Percentiles rank a stretch among this genome's conserved stretches.
phyloP scores from a whole-genome alignment of 1,140 invertebrate genomes.

The Aphidius gifuensis region DNA sequence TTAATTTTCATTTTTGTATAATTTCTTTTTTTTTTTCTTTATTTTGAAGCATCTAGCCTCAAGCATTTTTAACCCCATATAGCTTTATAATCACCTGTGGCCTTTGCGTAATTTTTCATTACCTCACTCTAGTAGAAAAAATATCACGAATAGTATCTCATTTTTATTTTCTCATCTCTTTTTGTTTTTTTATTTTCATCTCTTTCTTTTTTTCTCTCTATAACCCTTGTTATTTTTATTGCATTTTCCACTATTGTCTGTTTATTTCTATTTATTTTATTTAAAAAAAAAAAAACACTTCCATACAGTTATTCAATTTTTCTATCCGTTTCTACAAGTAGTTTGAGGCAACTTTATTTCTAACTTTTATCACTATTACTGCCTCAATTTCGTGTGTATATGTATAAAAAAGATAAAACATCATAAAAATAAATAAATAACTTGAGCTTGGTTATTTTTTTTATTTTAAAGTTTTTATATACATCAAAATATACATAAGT shows the following conservation, averaged over 20 bases:
- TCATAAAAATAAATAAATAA: no score
- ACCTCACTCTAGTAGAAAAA: conserved; percentile 20
- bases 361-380: no score
- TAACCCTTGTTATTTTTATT: background rate
- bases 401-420: no score
- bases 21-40: background rate
- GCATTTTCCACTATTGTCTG: conserved; percentile 1
- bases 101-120: conserved; percentile 33
- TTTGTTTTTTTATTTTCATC: background rate
- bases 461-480: no score
- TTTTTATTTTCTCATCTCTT: conserved; percentile 11
- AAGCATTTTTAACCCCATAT: no score
- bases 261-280: background rate
- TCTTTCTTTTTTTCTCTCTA: background rate
- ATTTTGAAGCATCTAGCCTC: conserved; percentile 8
- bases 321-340: no score
- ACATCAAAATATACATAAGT: no score
- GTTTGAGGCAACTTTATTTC: background rate
- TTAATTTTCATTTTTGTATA: background rate
- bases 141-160: conserved; percentile 2
- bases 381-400: no score
- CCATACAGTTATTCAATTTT: no score
- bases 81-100: conserved; percentile 27
- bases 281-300: no score
- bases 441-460: no score